phyloP scores from a whole-genome alignment of 1,140 invertebrate species.

The Trichonephila clavata region DNA sequence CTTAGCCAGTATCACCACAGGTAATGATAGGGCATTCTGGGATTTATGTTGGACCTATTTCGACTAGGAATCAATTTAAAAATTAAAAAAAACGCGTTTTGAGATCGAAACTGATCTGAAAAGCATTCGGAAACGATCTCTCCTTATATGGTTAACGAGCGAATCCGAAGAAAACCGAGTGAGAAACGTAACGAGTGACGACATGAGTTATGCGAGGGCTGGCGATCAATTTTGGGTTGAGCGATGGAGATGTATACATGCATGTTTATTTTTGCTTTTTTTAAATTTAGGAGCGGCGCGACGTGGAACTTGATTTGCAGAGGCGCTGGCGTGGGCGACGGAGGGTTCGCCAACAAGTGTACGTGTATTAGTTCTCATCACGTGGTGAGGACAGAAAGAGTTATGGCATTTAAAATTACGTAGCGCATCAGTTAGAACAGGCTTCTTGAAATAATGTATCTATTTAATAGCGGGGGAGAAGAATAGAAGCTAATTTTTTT shows the following conservation, averaged over 20 bases:
- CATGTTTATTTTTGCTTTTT: conserved; percentile 46
- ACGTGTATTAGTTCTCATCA: neutral
- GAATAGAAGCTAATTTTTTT: neutral
- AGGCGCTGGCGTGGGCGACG: conserved; percentile 64
- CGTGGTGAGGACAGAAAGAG: conserved; percentile 11
- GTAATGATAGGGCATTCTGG: too few species aligned
- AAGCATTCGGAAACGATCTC: neutral
- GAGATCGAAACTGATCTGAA: neutral
- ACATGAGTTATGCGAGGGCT: conserved; percentile 56
- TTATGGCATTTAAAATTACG: conserved; percentile 22
- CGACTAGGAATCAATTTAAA: neutral
- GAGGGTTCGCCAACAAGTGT: conserved; percentile 46
- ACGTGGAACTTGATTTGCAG: conserved; percentile 44
- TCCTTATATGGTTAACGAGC: conserved; percentile 64
- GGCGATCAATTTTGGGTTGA: conserved; percentile 50
- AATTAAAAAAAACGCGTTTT: neutral
- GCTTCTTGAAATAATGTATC: neutral
- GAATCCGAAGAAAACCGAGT: conserved; percentile 56
- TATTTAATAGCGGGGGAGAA: neutral
- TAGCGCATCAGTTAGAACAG: conserved; percentile 14
- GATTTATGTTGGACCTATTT: neutral
- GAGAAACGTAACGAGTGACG: conserved; percentile 21
- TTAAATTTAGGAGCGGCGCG: conserved; percentile 34
- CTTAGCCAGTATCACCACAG: too few species aligned
- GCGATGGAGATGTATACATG: conserved; percentile 3